phyloP scores from a whole-genome alignment of 2,113 vertebrate genomes.

The Cyanoramphus novaezelandiae region DNA sequence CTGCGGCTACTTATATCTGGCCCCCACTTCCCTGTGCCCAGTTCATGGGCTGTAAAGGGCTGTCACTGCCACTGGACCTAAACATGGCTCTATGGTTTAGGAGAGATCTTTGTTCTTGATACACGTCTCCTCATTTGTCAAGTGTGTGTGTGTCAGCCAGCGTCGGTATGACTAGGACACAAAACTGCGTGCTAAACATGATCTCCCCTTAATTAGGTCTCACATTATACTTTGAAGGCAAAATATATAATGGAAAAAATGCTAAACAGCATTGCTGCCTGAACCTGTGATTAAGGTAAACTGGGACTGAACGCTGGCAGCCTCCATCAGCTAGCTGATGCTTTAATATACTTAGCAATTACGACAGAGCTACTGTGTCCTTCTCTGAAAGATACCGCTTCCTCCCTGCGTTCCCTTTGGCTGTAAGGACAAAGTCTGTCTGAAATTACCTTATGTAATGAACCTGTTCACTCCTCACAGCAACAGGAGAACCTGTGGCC shows the following conservation, averaged over 20 bases:
- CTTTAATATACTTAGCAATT: not conserved
- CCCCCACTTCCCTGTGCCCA: not conserved
- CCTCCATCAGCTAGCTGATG: not conserved
- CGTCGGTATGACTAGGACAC: not conserved
- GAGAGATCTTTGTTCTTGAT: not conserved
- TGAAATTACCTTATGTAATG: accelerated
- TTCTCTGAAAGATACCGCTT: not conserved
- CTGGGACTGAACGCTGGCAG: not conserved
- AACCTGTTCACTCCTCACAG: not conserved
- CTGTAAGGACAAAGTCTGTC: not conserved
- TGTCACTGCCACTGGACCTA: not conserved
- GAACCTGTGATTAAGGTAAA: not conserved
- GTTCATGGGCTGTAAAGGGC: not conserved
- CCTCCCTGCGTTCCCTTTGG: not conserved
- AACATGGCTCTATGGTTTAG: not conserved
- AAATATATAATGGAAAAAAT: not conserved
- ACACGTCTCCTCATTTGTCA: not conserved
- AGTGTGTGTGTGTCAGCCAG: not conserved
- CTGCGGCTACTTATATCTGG: not conserved
- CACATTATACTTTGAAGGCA: not conserved
- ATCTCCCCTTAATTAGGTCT: not conserved
- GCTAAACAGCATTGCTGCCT: not conserved
- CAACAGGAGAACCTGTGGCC: not conserved
- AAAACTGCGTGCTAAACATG: not conserved
- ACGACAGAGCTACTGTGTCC: not conserved